phyloP scores from a whole-genome alignment of 2,113 vertebrate genomes.

The Syngnathus typhle region DNA sequence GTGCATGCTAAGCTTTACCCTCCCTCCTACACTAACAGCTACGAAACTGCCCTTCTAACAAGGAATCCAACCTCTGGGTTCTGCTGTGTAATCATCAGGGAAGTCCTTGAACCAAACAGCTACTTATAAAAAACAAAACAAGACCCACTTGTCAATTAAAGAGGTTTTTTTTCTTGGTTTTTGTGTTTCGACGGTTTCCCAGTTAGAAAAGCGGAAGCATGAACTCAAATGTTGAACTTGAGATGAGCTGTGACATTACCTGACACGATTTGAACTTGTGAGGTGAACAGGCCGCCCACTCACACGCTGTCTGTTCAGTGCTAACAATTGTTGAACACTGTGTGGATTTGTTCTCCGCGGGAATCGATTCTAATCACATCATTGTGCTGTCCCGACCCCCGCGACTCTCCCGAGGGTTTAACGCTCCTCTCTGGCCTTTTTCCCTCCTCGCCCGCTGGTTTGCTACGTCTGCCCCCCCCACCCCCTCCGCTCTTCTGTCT shows the following conservation, averaged over 20 bases:
- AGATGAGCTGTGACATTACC: not conserved
- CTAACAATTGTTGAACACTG: constrained; percentile 8
- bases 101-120: too few species aligned
- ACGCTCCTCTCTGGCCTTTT: constrained; percentile 6
- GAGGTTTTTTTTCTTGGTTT: not conserved
- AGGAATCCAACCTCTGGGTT: not conserved
- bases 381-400: constrained; percentile 2
- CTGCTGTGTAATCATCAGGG: not conserved
- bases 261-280: not conserved
- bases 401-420: constrained; percentile 8
- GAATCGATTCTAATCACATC: constrained; percentile 19
- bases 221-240: not conserved
- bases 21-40: not conserved
- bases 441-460: constrained; percentile 2
- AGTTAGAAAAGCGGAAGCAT: constrained; percentile 1
- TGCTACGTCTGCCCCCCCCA: not conserved
- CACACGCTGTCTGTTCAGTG: constrained; percentile 9
- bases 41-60: not conserved
- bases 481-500: constrained; percentile 1
- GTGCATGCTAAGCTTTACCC: not conserved
- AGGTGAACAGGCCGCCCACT: constrained; percentile 14
- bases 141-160: not conserved
- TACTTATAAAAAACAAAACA: too few species aligned
- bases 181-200: not conserved
- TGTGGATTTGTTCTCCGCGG: constrained; percentile 10